Evolutionary conservation across 2,797 vertebrate genomes (phyloP).

Genomic region (Melopsittacus undulatus): DNA sequence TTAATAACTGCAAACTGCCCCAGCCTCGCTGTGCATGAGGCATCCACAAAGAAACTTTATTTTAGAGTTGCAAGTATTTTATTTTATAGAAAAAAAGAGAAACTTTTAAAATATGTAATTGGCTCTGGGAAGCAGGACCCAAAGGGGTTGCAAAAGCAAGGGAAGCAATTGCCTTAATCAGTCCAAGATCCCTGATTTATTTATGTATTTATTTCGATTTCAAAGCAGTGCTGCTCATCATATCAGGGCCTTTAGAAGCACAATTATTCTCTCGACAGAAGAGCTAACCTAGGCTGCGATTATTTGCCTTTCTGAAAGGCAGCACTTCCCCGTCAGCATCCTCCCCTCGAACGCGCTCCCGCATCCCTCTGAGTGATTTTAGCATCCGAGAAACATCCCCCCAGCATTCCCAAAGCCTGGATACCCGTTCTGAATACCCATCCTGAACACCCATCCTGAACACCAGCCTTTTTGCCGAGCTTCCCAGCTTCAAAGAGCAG

Average conservation of each 20-base stretch:
- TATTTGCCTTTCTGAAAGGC: constrained; percentile 67
- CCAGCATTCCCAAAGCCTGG: constrained; percentile 1
- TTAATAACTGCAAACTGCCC: constrained; percentile 66
- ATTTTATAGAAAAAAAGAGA: background rate
- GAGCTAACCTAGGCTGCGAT: constrained; percentile 61
- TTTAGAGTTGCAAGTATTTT: constrained; percentile 58
- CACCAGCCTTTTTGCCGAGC: background rate
- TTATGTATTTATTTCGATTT: constrained; percentile 74
- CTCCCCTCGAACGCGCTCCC: background rate
- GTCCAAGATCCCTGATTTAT: constrained; percentile 68
- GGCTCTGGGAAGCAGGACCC: constrained; percentile 65
- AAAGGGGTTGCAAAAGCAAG: constrained; percentile 66
- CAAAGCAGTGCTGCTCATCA: constrained; percentile 60
- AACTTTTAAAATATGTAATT: constrained; percentile 71
- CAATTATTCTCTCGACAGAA: constrained; percentile 68
- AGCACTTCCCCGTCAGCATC: background rate
- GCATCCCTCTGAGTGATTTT: constrained; percentile 36
- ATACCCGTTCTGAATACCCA: background rate
- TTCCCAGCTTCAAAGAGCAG: constrained; percentile 50
- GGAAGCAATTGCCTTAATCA: constrained; percentile 69
- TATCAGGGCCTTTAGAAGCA: constrained; percentile 66
- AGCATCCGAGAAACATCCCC: constrained; percentile 29
- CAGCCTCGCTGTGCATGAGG: constrained; percentile 57
- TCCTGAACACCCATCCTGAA: background rate
- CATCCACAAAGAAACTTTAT: constrained; percentile 72